Percentiles rank a stretch among this genome's conserved stretches.
These are phyloP conservation scores for Ophiothrix spiculata DNA, from an alignment of 35 echinoderm and acorn worm genomes.

Conservation along the genomic window DNA sequence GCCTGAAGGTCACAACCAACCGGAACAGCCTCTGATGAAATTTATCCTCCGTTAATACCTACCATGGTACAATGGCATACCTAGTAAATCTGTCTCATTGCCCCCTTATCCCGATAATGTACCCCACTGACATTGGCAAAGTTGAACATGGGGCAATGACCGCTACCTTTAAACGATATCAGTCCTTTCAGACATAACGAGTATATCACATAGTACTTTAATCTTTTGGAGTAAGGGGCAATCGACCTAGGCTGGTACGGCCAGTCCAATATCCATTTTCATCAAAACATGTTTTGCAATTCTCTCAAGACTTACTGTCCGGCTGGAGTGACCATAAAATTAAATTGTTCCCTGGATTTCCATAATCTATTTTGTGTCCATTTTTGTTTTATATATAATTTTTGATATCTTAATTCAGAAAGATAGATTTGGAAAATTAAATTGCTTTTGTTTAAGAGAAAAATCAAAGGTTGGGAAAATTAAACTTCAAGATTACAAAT, in stretches of 20 bases:
- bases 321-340: not conserved
- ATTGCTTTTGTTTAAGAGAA: no score
- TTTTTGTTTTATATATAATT: no score
- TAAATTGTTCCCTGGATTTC: not conserved
- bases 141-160: conserved; percentile 2
- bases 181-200: not conserved
- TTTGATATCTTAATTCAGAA: no score
- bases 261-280: not conserved
- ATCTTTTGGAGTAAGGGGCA: conserved; percentile 11
- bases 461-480: no score
- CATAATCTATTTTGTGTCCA: not conserved
- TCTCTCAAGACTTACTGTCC: not conserved
- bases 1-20: not conserved
- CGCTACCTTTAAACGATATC: not conserved
- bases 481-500: no score
- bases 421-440: no score
- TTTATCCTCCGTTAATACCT: not conserved
- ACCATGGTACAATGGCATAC: not conserved
- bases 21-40: not conserved
- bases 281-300: conserved; percentile 7
- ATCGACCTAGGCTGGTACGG: not conserved
- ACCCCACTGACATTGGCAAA: not conserved
- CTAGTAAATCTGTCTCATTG: not conserved
- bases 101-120: not conserved
- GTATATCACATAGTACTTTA: conserved; percentile 2